Base-by-base conservation (phyloP, 2,888 invertebrate species). In the Zonitis immaculata region DNA sequence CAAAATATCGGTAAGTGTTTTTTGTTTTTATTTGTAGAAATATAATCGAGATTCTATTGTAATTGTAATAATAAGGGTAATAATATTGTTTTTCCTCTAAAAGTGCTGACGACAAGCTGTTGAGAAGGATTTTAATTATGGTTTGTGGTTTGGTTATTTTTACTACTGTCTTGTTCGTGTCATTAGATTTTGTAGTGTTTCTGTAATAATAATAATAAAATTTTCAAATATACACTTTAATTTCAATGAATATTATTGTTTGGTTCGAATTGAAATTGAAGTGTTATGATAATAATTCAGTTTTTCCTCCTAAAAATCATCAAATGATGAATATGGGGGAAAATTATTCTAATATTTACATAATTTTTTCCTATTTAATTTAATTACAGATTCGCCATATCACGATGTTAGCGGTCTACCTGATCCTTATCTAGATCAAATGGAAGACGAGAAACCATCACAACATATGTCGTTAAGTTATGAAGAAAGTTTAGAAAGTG, bases 381-480 rank as follows among this genome's bases (percentile, higher is more conserved):
- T 35, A 1, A 14, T 35, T 35, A 35, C 79, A 90, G 94, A 94
- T 82, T 92, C 93, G 56, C 91, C 92, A 66, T 95, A 94, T 82
- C 90, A 90, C 76, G 95, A 95, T 78, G 93, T 94, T 71, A 93
- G 91, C 77, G 94, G 94, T 60, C 81, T 95, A 69, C 91, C 91
- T 47, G 91, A 91, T 78, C 89, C 91, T 44, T 93, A 91, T 78
- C 82, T 88, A 82, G 91, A 87, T 70, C 85, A 83, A 71, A 81
- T 86, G 78, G 84, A 82, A 75, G 92, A 92, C 68, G 86, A 89
- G 71, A 91, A 92, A 76, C 89, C 91, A 27, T 88, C 90, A 54
- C 88, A 88, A 71, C 91, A 91, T 76, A 85, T 91, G 77, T 91
- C 91, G 55, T 84, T 93, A 66, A 89, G 90, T 73, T 94, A 94